A percentile compares a stretch with the other conserved stretches of the same genome.
These are phyloP conservation scores for Artemisiospiza belli DNA, from an alignment of 2,113 vertebrate species.

Conservation along the genomic window DNA sequence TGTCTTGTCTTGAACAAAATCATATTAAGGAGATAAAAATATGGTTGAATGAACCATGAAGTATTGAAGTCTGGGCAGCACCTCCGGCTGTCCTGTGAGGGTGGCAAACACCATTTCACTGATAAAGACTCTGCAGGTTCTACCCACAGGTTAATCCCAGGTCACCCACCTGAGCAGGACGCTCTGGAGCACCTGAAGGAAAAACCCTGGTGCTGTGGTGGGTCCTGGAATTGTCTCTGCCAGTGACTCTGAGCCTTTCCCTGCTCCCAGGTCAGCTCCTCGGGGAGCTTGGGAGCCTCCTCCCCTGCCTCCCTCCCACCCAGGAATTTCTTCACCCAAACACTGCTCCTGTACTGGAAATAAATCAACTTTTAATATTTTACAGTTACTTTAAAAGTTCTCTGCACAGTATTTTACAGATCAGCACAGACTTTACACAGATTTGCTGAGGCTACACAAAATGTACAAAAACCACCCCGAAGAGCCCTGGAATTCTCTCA, in stretches of 20 bases:
- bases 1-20: background rate
- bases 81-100: background rate
- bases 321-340: background rate
- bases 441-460: background rate
- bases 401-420: slow-evolving; percentile 44
- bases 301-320: background rate
- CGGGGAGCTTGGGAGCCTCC: accelerated
- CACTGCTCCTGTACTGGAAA: background rate
- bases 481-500: background rate
- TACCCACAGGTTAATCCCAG: background rate
- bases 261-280: background rate
- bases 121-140: background rate
- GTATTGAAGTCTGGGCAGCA: background rate
- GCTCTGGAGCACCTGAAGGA: background rate
- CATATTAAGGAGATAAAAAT: background rate
- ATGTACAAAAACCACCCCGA: background rate
- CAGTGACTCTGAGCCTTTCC: background rate
- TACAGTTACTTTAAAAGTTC: slow-evolving; percentile 27
- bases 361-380: slow-evolving; percentile 63
- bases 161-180: background rate
- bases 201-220: accelerated
- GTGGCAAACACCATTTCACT: background rate
- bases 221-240: background rate
- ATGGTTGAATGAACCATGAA: background rate
- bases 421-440: background rate